Percentiles rank a stretch among this genome's conserved stretches.
phyloP scores from a whole-genome alignment of 1,140 invertebrate genomes.

The Gonioctena quinquepunctata region DNA sequence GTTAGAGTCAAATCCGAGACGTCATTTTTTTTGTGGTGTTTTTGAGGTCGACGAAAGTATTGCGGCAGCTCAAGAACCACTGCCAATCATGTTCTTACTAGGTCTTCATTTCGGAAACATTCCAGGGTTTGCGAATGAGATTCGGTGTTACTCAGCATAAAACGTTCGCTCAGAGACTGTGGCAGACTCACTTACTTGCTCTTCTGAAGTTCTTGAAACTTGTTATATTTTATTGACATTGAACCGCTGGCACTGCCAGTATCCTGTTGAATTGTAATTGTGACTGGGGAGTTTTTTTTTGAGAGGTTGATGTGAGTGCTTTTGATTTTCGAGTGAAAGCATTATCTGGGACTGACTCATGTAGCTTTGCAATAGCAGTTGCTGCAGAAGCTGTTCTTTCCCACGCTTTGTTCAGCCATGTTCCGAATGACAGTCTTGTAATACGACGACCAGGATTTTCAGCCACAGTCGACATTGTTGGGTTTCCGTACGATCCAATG shows the following conservation, averaged over 20 bases:
- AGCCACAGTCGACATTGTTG: background rate
- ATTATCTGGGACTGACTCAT: background rate
- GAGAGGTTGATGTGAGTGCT: background rate
- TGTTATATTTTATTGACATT: no score
- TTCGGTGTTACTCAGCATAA: background rate
- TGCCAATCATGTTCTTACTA: background rate
- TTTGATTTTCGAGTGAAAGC: background rate
- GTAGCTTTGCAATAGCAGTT: background rate
- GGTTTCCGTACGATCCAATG: background rate
- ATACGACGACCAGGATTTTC: background rate
- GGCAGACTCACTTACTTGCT: no score
- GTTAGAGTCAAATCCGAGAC: background rate
- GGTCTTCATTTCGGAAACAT: background rate
- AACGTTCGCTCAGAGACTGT: background rate
- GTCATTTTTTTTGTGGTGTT: background rate
- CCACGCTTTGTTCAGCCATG: background rate
- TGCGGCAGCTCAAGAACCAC: background rate
- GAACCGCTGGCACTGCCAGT: no score
- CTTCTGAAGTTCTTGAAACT: no score
- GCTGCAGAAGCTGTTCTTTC: background rate
- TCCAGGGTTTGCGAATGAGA: background rate
- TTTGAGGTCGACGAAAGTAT: background rate
- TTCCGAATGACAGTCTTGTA: background rate
- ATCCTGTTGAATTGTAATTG: no score
- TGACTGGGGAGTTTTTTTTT: no score